phyloP scores from a whole-genome alignment of 1,140 invertebrate species.

The Hesperophylax magnus region DNA sequence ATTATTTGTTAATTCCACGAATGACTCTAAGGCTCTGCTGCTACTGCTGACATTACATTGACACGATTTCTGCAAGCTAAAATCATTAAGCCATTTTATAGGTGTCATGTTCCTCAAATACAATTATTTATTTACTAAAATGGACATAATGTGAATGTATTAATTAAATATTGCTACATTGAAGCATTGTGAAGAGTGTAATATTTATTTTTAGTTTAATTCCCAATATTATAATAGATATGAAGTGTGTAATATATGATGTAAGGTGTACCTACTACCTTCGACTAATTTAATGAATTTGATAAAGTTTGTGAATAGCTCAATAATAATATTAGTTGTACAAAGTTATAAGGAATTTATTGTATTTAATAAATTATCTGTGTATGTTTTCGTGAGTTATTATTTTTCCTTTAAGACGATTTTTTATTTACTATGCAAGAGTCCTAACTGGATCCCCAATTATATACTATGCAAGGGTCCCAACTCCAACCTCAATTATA shows the following conservation, averaged over 20 bases:
- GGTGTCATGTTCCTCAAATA: neutral
- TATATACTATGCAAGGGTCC: too few relatives aligned
- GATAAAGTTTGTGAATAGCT: conserved; percentile 35
- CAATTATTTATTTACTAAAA: neutral
- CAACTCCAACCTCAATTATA: too few relatives aligned
- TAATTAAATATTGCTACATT: too few relatives aligned
- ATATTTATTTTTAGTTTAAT: conserved; percentile 31
- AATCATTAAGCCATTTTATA: neutral
- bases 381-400: conserved; percentile 38
- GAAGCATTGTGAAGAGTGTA: conserved; percentile 3
- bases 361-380: conserved; percentile 54
- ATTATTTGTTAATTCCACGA: too few relatives aligned
- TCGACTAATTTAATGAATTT: neutral
- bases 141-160: neutral
- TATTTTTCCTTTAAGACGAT: neutral
- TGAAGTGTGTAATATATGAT: too few relatives aligned
- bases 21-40: too few relatives aligned
- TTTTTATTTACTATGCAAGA: too few relatives aligned
- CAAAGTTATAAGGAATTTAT: conserved; percentile 48
- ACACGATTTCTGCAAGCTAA: too few relatives aligned
- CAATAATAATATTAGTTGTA: conserved; percentile 41
- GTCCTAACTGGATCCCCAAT: too few relatives aligned
- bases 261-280: conserved; percentile 1
- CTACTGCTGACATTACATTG: too few relatives aligned
- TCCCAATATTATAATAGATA: neutral